Percentiles rank a stretch among this genome's conserved stretches.
These are phyloP conservation scores for Orientallactaga bullata DNA, from an alignment of 2,113 vertebrate genomes.

Conservation along the genomic window DNA sequence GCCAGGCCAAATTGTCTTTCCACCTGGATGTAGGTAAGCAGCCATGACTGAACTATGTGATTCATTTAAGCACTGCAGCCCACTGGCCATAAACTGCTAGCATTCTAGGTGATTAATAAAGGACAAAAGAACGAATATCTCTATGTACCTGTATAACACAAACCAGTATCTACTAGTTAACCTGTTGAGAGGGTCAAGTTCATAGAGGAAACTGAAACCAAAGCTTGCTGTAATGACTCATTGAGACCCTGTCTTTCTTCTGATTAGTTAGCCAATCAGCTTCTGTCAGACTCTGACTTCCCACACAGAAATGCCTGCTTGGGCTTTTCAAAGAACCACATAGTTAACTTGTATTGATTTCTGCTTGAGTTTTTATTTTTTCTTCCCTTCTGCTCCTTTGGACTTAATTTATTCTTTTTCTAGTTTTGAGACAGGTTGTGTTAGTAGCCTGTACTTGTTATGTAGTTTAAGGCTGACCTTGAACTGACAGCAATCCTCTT, in stretches of 20 bases:
- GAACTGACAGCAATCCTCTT: background rate
- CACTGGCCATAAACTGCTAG: slow-evolving; percentile 14
- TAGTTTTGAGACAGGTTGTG: too few relatives aligned
- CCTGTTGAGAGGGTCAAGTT: background rate
- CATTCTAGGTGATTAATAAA: slow-evolving; percentile 25
- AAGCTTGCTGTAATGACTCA: background rate
- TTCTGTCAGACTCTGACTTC: background rate
- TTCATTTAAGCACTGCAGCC: background rate
- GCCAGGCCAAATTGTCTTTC: background rate
- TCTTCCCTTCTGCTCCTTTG: too few relatives aligned
- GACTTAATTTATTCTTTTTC: too few relatives aligned
- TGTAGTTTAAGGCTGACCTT: background rate
- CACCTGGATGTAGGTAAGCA: background rate
- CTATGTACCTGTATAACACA: background rate
- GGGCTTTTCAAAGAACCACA: too few relatives aligned
- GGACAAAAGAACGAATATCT: background rate
- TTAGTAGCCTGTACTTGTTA: background rate
- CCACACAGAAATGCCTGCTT: background rate
- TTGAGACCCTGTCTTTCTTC: background rate
- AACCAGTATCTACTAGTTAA: background rate
- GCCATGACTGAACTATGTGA: slow-evolving; percentile 13
- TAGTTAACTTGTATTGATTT: too few relatives aligned
- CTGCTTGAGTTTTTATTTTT: too few relatives aligned
- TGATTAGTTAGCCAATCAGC: background rate
- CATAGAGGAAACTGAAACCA: background rate